A percentile compares a stretch with the other conserved stretches of the same genome.
These are phyloP conservation scores for Athetis lepigone DNA, from an alignment of 2,888 invertebrate species.

Conservation along the genomic window DNA sequence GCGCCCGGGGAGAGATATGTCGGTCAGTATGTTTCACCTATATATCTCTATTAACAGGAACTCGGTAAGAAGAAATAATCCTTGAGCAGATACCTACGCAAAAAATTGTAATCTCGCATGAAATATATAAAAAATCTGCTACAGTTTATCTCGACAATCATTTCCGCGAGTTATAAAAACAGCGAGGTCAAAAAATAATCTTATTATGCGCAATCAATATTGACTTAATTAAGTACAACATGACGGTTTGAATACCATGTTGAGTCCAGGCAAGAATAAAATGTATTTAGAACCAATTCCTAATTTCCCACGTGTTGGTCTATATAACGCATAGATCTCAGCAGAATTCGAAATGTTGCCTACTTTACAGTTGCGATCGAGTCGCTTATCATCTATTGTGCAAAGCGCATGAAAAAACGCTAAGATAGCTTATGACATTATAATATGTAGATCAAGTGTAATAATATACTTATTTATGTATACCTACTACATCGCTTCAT, in stretches of 20 bases:
- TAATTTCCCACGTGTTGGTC: not conserved
- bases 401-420: constrained; percentile 10
- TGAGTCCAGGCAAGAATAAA: not conserved
- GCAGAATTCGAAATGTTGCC: constrained; percentile 11
- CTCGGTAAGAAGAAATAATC: not conserved
- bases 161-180: constrained; percentile 18
- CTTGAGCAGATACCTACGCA: constrained; percentile 9
- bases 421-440: constrained; percentile 1
- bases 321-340: not conserved
- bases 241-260: too few species aligned
- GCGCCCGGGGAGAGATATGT: constrained; percentile 96
- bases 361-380: not conserved
- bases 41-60: not conserved
- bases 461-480: not conserved
- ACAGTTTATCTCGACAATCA: constrained; percentile 5
- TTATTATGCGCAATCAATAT: not conserved
- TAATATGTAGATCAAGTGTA: too few species aligned
- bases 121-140: not conserved
- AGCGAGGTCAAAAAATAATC: constrained; percentile 13
- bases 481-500: constrained; percentile 9
- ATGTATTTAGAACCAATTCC: not conserved
- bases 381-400: constrained; percentile 4
- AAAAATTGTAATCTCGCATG: not conserved
- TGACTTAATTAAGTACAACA: not conserved
- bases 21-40: constrained; percentile 88